phyloP scores from a whole-genome alignment of 2,888 invertebrate genomes.

The Tenthredo amoena region DNA sequence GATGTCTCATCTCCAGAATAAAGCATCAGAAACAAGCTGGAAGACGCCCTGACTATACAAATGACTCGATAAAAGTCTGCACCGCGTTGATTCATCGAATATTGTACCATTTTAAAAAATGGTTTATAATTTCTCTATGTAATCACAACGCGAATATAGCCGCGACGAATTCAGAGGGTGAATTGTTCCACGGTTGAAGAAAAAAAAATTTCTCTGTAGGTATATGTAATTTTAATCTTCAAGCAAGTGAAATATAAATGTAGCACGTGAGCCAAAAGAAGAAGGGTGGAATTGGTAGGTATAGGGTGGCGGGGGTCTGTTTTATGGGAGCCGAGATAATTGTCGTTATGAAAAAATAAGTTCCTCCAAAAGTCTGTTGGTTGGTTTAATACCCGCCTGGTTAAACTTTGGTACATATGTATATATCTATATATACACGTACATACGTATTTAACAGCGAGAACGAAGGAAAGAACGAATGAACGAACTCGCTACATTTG shows the following conservation, averaged over 20 bases:
- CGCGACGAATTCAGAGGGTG: background rate
- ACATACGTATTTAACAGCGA: background rate
- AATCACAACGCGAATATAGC: background rate
- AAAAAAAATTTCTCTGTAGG: background rate
- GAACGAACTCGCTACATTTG: background rate
- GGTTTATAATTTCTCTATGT: background rate
- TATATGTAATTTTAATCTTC: background rate
- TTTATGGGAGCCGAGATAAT: constrained; percentile 24
- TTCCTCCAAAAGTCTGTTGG: background rate
- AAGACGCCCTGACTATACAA: background rate
- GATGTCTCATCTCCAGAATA: background rate
- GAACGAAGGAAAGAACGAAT: background rate
- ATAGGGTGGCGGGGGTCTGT: background rate
- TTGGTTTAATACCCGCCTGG: background rate
- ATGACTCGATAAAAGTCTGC: background rate
- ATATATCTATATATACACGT: background rate
- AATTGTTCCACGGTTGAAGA: background rate
- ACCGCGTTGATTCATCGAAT: too few relatives aligned
- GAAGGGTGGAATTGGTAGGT: background rate
- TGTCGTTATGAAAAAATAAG: constrained; percentile 17
- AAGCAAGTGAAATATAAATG: constrained; percentile 10
- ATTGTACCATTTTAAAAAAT: background rate
- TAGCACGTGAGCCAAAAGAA: background rate
- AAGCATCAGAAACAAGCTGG: background rate
- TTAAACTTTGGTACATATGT: background rate